These are phyloP conservation scores for Xenentodon cancila DNA, from an alignment of 2,797 vertebrate species.

Conservation along the genomic window DNA sequence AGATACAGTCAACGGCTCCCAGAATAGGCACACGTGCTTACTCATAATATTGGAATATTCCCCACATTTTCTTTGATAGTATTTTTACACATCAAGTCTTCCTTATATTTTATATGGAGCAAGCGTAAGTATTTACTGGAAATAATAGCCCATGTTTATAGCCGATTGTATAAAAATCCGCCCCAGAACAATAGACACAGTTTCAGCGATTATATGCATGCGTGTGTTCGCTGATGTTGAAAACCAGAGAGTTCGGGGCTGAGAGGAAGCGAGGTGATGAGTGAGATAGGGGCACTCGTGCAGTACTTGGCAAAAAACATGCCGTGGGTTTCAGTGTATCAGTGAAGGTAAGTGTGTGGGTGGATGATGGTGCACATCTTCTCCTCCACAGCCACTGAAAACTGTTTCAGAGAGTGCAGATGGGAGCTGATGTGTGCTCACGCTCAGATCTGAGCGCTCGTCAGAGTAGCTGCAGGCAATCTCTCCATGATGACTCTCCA, in stretches of 20 bases:
- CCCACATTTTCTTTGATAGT: not conserved
- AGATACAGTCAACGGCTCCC: not conserved
- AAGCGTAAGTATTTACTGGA: too few relatives aligned
- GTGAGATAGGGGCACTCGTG: conserved; percentile 50
- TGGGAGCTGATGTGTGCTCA: conserved; percentile 12
- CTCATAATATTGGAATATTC: not conserved
- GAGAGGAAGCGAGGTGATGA: conserved; percentile 49
- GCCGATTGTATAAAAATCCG: too few relatives aligned
- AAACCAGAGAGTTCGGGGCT: conserved; percentile 2
- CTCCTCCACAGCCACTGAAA: conserved; percentile 44
- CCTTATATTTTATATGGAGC: too few relatives aligned
- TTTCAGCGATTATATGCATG: not conserved
- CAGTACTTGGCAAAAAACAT: conserved; percentile 57
- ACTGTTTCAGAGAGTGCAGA: conserved; percentile 36
- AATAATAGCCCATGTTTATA: too few relatives aligned
- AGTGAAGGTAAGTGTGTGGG: conserved; percentile 66
- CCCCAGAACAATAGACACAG: not conserved
- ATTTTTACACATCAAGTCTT: too few relatives aligned
- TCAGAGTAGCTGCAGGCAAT: conserved; percentile 37
- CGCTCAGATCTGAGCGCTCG: conserved; percentile 33
- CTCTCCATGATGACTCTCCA: conserved; percentile 23
- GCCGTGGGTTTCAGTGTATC: conserved; percentile 53
- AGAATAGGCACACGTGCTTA: not conserved
- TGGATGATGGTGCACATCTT: conserved; percentile 54
- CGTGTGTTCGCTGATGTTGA: not conserved